Evolutionary conservation across 2,113 vertebrate genomes (phyloP).

Genomic region (Chauna torquata): DNA sequence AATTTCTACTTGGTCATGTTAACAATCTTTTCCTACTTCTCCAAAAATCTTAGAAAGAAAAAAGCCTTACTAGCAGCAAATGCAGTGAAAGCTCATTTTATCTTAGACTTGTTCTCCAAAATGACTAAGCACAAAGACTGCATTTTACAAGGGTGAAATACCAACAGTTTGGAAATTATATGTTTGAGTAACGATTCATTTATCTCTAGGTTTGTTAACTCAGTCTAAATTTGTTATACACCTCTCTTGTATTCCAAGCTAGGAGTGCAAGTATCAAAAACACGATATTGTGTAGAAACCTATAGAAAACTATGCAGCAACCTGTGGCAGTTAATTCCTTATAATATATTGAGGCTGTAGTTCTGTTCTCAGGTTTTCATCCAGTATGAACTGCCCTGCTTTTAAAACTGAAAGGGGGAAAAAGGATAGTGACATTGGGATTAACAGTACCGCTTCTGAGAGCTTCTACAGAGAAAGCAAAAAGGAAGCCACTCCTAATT

Average conservation of each 20-base stretch:
- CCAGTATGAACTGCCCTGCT: neutral
- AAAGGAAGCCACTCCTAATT: neutral
- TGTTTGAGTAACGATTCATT: neutral
- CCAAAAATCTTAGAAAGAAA: neutral
- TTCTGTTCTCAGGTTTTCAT: neutral
- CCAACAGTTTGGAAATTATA: neutral
- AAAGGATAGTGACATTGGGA: neutral
- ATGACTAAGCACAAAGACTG: neutral
- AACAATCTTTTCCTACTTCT: neutral
- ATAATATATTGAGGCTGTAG: neutral
- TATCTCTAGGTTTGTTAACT: neutral
- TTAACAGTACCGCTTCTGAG: neutral
- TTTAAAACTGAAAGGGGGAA: neutral
- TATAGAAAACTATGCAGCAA: neutral
- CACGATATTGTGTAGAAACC: rapidly evolving
- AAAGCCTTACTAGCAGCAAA: neutral
- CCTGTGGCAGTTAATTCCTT: neutral
- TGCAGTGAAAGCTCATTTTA: neutral
- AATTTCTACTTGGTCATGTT: neutral
- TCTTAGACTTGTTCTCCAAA: neutral
- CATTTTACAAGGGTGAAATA: neutral
- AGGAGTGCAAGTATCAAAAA: neutral
- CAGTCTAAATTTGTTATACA: neutral
- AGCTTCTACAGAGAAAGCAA: neutral
- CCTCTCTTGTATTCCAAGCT: neutral